Evolutionary conservation across 2,113 vertebrate genomes (phyloP).

Genomic region (Planiliza haematocheilus): DNA sequence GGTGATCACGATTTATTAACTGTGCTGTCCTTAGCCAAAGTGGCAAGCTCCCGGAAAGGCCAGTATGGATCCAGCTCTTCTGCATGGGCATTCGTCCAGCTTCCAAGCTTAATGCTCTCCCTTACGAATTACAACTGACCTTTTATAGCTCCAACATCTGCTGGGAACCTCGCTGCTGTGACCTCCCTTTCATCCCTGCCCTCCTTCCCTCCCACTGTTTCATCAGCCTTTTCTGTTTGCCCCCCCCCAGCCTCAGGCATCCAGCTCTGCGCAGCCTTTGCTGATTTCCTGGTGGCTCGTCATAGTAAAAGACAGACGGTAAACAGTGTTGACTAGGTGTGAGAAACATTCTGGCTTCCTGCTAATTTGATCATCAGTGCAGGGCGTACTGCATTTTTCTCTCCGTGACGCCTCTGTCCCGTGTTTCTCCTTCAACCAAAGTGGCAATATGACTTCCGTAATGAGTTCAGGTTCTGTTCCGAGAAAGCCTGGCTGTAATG

Average conservation of each 20-base stretch:
- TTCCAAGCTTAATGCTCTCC: conserved; percentile 41
- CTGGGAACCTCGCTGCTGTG: conserved; percentile 40
- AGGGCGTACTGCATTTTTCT: neutral
- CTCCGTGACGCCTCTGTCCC: conserved; percentile 5
- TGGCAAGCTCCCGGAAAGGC: conserved; percentile 26
- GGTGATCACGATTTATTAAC: conserved; percentile 26
- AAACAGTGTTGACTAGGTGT: conserved; percentile 38
- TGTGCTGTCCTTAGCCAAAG: conserved; percentile 21
- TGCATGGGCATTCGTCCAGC: conserved; percentile 20
- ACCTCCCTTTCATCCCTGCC: conserved; percentile 53
- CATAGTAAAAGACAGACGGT: conserved; percentile 14
- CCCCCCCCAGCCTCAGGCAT: neutral
- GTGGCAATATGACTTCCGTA: conserved; percentile 3
- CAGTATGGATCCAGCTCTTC: conserved; percentile 25
- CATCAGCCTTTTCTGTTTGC: neutral
- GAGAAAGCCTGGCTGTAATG: conserved; percentile 11
- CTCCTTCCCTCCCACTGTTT: conserved; percentile 33
- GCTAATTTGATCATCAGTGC: conserved; percentile 44
- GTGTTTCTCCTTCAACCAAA: conserved; percentile 23
- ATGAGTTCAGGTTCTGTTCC: conserved; percentile 22
- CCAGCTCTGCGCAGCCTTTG: neutral
- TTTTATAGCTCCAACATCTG: conserved; percentile 68
- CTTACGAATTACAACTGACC: conserved; percentile 65
- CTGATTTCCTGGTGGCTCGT: conserved; percentile 32
- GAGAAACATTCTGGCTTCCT: conserved; percentile 32